Evolutionary conservation across 2,888 invertebrate species (phyloP).

Genomic region (Pristionchus arcanus): DNA sequence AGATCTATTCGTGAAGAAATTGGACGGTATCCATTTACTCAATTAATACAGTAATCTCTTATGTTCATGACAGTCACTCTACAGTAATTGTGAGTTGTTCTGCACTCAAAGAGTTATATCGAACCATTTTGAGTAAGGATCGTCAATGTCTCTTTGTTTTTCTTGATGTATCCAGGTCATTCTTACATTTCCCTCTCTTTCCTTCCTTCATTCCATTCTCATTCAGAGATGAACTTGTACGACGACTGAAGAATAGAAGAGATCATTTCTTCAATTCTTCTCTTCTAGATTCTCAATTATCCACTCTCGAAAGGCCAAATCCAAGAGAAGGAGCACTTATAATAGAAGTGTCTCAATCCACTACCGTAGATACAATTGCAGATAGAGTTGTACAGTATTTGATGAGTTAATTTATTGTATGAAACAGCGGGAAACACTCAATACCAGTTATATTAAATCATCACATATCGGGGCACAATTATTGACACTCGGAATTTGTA

Average conservation of each 20-base stretch:
- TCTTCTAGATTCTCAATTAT: slow-evolving; percentile 41
- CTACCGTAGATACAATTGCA: neutral
- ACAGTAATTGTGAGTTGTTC: slow-evolving; percentile 50
- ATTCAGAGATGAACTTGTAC: neutral
- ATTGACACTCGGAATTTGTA: neutral
- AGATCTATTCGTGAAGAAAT: slow-evolving; percentile 17
- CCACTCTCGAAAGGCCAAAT: slow-evolving; percentile 34
- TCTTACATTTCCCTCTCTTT: neutral
- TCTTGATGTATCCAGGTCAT: slow-evolving; percentile 28
- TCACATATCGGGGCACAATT: neutral
- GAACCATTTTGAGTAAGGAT: neutral
- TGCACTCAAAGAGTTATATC: slow-evolving; percentile 30
- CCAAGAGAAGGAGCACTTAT: neutral
- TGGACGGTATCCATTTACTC: neutral
- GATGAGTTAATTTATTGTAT: neutral
- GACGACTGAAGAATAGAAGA: neutral
- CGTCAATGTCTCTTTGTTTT: slow-evolving; percentile 17
- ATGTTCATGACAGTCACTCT: neutral
- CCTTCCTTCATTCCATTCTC: neutral
- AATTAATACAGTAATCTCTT: neutral
- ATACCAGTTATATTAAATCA: slow-evolving; percentile 3
- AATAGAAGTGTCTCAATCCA: neutral
- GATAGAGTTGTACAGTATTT: neutral
- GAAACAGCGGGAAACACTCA: neutral
- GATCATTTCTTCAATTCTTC: slow-evolving; percentile 41